These are phyloP conservation scores for Orthochromis indermauri DNA, from an alignment of 2,113 vertebrate species.

Conservation along the genomic window DNA sequence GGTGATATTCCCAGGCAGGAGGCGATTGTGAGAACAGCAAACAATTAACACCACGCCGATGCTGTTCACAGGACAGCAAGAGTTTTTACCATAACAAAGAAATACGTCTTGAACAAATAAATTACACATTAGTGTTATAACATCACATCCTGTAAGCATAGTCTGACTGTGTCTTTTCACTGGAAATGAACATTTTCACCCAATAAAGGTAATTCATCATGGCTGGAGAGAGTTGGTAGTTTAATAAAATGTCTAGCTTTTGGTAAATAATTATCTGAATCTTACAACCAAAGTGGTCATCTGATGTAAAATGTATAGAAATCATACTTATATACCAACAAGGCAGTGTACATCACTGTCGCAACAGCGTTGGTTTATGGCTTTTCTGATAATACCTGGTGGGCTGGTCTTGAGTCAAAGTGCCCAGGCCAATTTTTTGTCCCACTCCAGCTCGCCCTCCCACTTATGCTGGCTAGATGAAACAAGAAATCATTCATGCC, in stretches of 20 bases:
- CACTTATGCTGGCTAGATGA: background rate
- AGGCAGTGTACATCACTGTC: background rate
- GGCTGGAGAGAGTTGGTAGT: background rate
- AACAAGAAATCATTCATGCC: background rate
- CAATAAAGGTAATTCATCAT: background rate
- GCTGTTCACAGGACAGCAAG: background rate
- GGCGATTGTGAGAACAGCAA: background rate
- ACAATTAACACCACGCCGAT: background rate
- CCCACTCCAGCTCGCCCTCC: background rate
- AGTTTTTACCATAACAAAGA: background rate
- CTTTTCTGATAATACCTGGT: background rate
- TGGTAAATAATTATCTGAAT: background rate
- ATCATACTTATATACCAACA: background rate
- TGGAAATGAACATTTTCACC: background rate
- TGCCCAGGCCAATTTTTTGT: background rate
- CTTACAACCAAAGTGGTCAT: background rate
- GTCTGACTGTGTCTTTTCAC: background rate
- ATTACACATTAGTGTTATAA: background rate
- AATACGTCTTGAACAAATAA: fast-evolving
- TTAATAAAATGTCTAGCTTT: background rate
- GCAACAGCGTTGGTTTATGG: background rate
- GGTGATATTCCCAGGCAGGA: background rate
- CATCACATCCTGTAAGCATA: background rate
- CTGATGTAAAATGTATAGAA: background rate
- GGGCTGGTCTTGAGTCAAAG: background rate